These are phyloP conservation scores for Helarctos malayanus DNA, from an alignment of 2,797 vertebrate species.

Conservation along the genomic window DNA sequence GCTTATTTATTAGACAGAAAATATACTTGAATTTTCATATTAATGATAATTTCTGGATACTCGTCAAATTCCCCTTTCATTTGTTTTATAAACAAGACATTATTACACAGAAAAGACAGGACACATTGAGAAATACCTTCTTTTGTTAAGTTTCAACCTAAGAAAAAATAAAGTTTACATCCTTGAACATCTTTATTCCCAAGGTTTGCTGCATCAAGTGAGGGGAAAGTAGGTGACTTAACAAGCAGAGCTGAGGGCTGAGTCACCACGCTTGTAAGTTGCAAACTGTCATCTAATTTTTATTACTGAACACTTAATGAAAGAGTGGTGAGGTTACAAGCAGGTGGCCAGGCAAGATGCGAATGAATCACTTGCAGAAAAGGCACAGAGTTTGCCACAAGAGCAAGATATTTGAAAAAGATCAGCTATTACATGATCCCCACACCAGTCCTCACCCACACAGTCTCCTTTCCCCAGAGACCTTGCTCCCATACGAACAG, in stretches of 20 bases:
- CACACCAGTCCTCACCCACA: background rate
- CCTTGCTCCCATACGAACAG: background rate
- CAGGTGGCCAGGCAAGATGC: constrained; percentile 54
- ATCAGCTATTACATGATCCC: background rate
- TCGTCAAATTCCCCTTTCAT: background rate
- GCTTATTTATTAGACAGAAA: background rate
- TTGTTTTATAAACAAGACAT: background rate
- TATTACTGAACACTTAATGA: constrained; percentile 22
- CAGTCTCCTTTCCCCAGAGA: background rate
- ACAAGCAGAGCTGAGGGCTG: background rate
- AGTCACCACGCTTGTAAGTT: constrained; percentile 12
- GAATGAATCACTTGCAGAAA: constrained; percentile 27
- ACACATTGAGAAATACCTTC: background rate
- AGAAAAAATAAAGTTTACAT: background rate
- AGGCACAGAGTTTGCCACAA: constrained; percentile 10
- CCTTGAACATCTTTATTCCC: background rate
- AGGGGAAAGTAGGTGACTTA: background rate
- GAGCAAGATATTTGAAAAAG: constrained; percentile 18
- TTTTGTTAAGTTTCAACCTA: background rate
- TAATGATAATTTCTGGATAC: background rate
- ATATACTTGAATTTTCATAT: constrained; percentile 1
- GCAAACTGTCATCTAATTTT: background rate
- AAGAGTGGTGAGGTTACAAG: constrained; percentile 29
- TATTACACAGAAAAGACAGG: background rate
- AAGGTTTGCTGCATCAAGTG: background rate